Conservation (phyloP, 2,888 invertebrate species). For the Sphecodes monilicornis region DNA sequence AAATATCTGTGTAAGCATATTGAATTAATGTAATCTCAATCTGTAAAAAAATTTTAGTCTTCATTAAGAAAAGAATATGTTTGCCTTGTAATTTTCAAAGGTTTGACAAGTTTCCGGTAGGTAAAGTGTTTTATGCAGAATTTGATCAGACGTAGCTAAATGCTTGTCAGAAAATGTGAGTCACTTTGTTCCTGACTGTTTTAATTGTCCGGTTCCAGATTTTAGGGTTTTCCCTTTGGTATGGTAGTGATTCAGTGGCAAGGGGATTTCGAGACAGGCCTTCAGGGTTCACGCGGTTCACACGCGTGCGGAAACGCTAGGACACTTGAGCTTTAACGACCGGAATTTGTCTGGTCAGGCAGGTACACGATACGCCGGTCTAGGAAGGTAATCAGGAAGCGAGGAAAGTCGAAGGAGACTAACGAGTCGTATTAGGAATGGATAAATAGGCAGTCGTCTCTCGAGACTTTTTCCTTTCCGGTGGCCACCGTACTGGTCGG, state of each 20-base stretch:
- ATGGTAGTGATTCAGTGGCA: not conserved
- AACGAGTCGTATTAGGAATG: conserved; percentile 60
- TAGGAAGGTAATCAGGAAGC: conserved; percentile 66
- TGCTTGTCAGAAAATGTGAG: not conserved
- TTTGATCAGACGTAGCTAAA: not conserved
- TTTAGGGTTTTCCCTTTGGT: not conserved
- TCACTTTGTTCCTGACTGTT: not conserved
- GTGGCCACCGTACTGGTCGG: conserved; percentile 20
- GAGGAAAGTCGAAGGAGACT: conserved; percentile 65
- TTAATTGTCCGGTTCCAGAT: not conserved
- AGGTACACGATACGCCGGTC: conserved; percentile 58
- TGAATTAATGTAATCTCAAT: no score
- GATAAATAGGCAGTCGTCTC: conserved; percentile 52
- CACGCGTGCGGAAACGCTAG: conserved; percentile 46
- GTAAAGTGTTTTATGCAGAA: not conserved
- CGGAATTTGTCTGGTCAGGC: conserved; percentile 62
- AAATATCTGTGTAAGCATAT: no score
- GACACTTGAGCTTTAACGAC: conserved; percentile 55
- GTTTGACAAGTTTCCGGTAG: no score
- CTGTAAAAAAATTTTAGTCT: no score
- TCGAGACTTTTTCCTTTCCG: conserved; percentile 41
- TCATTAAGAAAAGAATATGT: no score
- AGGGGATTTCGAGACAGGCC: not conserved
- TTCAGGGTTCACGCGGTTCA: conserved; percentile 31
- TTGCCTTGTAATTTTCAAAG: no score